Evolutionary conservation across 2,797 vertebrate genomes (phyloP).

Genomic region (Melanogrammus aeglefinus): DNA sequence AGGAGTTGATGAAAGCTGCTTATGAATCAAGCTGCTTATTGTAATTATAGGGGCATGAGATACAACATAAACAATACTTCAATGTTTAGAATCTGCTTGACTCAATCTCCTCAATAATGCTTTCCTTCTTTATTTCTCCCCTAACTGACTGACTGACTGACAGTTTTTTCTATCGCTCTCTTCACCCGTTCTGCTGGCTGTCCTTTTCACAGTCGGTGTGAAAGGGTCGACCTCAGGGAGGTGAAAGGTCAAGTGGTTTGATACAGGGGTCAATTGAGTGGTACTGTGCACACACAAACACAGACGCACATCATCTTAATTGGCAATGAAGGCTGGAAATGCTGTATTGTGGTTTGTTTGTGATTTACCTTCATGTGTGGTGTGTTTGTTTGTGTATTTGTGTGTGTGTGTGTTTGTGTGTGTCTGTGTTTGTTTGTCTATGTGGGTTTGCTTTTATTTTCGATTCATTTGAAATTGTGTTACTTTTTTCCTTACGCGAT

Average conservation of each 20-base stretch:
- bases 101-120: background rate
- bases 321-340: constrained; percentile 58
- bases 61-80: too few species aligned
- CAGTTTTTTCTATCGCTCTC: background rate
- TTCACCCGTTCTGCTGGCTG: background rate
- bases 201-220: constrained; percentile 25
- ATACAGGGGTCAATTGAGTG: constrained; percentile 75
- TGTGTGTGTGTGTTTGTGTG: constrained; percentile 11
- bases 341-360: constrained; percentile 20
- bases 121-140: background rate
- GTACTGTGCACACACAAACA: constrained; percentile 50
- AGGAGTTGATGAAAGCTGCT: background rate
- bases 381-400: constrained; percentile 17
- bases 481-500: background rate
- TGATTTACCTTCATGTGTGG: background rate
- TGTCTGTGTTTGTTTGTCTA: background rate
- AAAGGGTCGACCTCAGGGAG: constrained; percentile 48
- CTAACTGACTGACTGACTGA: background rate
- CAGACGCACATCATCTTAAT: constrained; percentile 48
- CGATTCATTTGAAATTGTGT: background rate
- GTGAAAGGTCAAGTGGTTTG: constrained; percentile 76
- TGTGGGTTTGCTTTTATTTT: background rate
- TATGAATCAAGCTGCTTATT: too few species aligned
- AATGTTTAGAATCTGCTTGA: too few species aligned
- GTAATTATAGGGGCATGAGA: too few species aligned